Base-by-base conservation (phyloP, 2,113 vertebrate genomes). In the Pteruthius melanotis region DNA sequence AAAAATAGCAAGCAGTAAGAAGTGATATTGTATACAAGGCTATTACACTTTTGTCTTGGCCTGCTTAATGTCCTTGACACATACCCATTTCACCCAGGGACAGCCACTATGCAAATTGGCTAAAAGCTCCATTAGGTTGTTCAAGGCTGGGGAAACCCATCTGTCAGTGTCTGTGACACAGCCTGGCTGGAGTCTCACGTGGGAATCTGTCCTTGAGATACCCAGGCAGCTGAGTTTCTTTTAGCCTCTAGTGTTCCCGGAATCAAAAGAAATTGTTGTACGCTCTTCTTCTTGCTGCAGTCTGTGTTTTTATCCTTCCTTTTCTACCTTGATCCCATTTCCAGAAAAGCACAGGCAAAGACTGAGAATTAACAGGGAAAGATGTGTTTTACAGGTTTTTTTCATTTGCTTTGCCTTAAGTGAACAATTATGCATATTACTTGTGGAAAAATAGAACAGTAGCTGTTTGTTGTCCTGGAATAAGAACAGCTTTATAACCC, bases 61-160 rank as follows among this genome's bases (percentile, higher is more conserved):
- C 92, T 97, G 86, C 79, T 95, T 96, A 83, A 95, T 95, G 97
- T 98, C 97, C 98, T 98, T 98, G 98, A 98, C 95, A 96, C 86
- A 90, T 94, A 95, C 97, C 95, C 96, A 95, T 97, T 97, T 95
- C 94, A 90, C 94, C 92, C 93, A 94, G 91, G 50, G 68, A 97
- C 94, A 97, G 97, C 93, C 91, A 95, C 94, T 97, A 98, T 98
- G 98, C 96, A 98, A 98, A 98, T 98, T 94, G 85, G 74, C 91
- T 97, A 77, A 97, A 98, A 98, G 97, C 97, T 98, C 97, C 97
- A 97, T 98, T 98, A 98, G 97, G 92, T 97, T 97, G 91, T 97
- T 97, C 86, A 92, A 97, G 97, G 97, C 96, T 97, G 97, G 97
- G 96, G 95, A 97, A 98, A 95, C 96, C 97, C 97, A 98, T 98